Percentiles rank a stretch among this genome's conserved stretches.
phyloP scores from a whole-genome alignment of 2,888 invertebrate species.

The Eucera pruinosa region DNA sequence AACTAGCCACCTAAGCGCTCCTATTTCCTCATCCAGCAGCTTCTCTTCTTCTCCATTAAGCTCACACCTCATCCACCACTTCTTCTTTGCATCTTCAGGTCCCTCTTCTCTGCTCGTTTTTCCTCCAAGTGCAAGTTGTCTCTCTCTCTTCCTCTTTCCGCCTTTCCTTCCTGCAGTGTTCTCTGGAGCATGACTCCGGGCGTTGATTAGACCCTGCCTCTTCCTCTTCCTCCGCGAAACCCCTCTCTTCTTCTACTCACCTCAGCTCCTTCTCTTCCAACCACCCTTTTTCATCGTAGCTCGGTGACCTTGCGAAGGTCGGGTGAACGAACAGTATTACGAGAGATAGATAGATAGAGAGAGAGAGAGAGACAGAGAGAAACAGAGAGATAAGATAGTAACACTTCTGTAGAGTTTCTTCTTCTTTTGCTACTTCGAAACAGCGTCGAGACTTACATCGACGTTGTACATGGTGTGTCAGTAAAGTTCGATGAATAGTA shows the following conservation, averaged over 20 bases:
- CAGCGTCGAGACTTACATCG: constrained; percentile 8
- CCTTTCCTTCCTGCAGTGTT: constrained; percentile 70
- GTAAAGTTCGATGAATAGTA: no score
- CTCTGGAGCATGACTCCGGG: constrained; percentile 82
- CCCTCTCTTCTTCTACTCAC: constrained; percentile 51
- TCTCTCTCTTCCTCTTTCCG: constrained; percentile 51
- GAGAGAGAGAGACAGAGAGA: constrained; percentile 34
- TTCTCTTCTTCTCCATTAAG: neutral
- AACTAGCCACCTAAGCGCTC: neutral
- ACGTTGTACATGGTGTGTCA: no score
- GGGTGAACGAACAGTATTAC: constrained; percentile 82
- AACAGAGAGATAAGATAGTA: constrained; percentile 9
- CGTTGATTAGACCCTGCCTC: constrained; percentile 82
- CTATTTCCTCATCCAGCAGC: constrained; percentile 3
- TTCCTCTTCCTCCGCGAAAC: constrained; percentile 57
- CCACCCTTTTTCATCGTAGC: constrained; percentile 71
- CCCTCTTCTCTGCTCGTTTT: constrained; percentile 33
- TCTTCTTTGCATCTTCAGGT: constrained; percentile 35
- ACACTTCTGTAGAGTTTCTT: neutral
- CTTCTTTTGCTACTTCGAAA: neutral
- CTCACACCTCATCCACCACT: constrained; percentile 55
- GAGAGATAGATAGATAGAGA: neutral
- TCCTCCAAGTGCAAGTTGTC: constrained; percentile 28
- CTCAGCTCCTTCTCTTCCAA: neutral
- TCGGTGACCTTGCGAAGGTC: constrained; percentile 84